Conservation (phyloP, 2,888 invertebrate genomes). For the Geophilus truncorum region DNA sequence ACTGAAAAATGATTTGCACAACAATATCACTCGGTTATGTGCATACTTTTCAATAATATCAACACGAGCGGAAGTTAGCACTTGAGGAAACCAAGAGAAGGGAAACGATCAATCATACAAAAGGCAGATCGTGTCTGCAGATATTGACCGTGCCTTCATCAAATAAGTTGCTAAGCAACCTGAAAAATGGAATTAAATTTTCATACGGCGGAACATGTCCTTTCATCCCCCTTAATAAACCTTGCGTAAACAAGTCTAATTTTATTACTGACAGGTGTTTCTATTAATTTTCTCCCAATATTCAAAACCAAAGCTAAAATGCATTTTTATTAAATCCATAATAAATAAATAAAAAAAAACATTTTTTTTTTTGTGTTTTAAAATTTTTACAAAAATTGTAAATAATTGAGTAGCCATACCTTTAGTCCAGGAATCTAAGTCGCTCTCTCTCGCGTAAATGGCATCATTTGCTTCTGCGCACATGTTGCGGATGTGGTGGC, state of each 20-base stretch:
- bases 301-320: too few relatives aligned
- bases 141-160: neutral
- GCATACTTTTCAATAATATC: neutral
- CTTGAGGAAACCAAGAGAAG: neutral
- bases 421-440: constrained; percentile 63
- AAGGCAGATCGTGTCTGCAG: neutral
- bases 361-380: constrained; percentile 34
- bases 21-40: neutral
- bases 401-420: constrained; percentile 36
- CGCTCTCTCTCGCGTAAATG: constrained; percentile 70
- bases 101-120: neutral
- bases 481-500: constrained; percentile 64
- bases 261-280: neutral
- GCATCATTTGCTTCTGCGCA: constrained; percentile 72
- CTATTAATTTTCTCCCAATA: too few relatives aligned
- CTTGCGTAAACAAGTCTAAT: neutral
- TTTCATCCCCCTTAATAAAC: neutral
- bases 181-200: neutral
- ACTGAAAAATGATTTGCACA: neutral
- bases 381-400: constrained; percentile 34
- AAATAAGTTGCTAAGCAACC: neutral
- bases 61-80: neutral
- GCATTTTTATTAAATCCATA: neutral
- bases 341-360: constrained; percentile 51
- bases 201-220: neutral